phyloP scores from a whole-genome alignment of 2,888 invertebrate genomes.

The Drosophila neonasuta region DNA sequence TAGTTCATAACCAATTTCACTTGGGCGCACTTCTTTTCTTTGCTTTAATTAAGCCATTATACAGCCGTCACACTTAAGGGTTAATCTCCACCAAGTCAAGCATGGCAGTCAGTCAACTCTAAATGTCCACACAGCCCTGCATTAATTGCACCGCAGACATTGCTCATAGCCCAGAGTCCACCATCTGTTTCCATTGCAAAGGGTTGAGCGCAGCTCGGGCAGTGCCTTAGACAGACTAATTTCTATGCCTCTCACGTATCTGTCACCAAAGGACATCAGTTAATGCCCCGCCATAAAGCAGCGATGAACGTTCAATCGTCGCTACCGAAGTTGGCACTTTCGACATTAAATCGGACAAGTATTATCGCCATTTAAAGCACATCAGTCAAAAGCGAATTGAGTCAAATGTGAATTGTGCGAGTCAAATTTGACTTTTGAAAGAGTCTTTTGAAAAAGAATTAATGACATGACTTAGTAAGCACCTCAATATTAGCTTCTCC shows the following conservation, averaged over 20 bases:
- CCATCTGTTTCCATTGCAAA: conserved; percentile 18
- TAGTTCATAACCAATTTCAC: not conserved
- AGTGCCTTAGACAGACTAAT: conserved; percentile 7
- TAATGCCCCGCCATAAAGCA: conserved; percentile 17
- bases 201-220: conserved; percentile 29
- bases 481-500: too few species aligned
- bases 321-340: not conserved
- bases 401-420: too few species aligned
- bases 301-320: not conserved
- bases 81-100: conserved; percentile 38
- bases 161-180: conserved; percentile 25
- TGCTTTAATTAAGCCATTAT: not conserved
- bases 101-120: conserved; percentile 26
- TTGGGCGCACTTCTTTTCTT: not conserved
- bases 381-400: not conserved
- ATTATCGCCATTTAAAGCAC: conserved; percentile 2
- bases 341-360: not conserved
- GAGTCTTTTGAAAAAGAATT: too few species aligned
- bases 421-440: too few species aligned
- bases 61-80: not conserved
- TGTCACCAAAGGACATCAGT: conserved; percentile 17
- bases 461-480: too few species aligned
- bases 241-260: conserved; percentile 40
- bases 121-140: conserved; percentile 9
- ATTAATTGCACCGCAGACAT: conserved; percentile 58